Evolutionary conservation across 30 jellyfish, hydroid and myxozoan species (phyloP).

Genomic region (Cassiopea andromeda): DNA sequence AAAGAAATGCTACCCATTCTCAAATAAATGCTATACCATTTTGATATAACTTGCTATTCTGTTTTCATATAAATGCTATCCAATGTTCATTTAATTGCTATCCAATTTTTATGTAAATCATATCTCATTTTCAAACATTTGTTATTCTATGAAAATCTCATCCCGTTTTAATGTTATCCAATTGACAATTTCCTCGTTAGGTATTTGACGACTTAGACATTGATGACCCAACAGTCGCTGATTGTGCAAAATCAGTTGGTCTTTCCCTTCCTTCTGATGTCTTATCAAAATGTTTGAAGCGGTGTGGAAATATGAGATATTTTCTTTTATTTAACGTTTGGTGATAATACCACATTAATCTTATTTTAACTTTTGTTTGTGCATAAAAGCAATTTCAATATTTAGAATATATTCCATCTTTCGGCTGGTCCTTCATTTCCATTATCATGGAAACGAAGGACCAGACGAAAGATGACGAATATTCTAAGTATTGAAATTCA

Average conservation of each 20-base stretch:
- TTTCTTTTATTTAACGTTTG: background rate
- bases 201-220: conserved; percentile 51
- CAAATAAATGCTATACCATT: too few species aligned
- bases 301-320: background rate
- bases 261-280: conserved; percentile 60
- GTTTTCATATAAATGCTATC: too few species aligned
- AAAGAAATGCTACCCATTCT: too few species aligned
- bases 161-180: too few species aligned
- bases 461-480: background rate
- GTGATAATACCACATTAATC: too few species aligned
- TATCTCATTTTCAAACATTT: too few species aligned
- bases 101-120: too few species aligned
- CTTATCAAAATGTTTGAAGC: conserved; percentile 35
- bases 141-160: too few species aligned
- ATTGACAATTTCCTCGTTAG: background rate
- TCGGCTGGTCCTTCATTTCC: background rate
- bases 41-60: too few species aligned
- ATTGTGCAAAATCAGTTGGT: conserved; percentile 43
- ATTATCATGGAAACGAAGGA: background rate
- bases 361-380: too few species aligned
- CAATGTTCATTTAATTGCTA: too few species aligned
- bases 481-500: too few species aligned
- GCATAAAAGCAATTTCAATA: background rate
- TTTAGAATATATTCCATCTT: background rate
- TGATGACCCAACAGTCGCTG: conserved; percentile 58